Evolutionary conservation across 2,888 invertebrate species (phyloP).

Genomic region (Cryptocephalus moraei): DNA sequence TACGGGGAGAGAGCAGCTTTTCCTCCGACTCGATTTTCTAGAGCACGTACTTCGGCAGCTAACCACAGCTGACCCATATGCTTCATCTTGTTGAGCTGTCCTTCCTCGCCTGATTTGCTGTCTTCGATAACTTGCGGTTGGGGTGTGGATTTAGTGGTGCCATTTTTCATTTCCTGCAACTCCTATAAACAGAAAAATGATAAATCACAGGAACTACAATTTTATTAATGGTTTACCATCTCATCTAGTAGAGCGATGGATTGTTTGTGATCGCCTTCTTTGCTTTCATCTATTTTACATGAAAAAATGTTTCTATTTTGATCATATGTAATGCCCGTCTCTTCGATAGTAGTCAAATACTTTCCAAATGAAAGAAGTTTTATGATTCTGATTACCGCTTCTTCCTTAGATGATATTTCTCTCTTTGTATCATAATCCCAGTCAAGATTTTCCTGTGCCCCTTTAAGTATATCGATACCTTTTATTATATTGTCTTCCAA

Average conservation of each 20-base stretch:
- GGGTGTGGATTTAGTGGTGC: slow-evolving; percentile 11
- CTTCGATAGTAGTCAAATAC: slow-evolving; percentile 51
- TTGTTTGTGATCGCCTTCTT: slow-evolving; percentile 14
- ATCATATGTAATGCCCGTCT: slow-evolving; percentile 58
- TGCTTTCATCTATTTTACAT: slow-evolving; percentile 20
- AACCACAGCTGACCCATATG: slow-evolving; percentile 87
- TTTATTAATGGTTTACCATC: slow-evolving; percentile 13
- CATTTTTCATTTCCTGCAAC: slow-evolving; percentile 14
- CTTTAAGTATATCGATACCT: slow-evolving; percentile 46
- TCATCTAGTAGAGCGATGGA: slow-evolving; percentile 20
- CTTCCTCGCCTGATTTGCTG: too few relatives aligned
- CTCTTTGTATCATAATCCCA: slow-evolving; percentile 54
- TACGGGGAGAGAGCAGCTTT: slow-evolving; percentile 65
- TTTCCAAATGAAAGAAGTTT: slow-evolving; percentile 75
- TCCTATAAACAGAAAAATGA: slow-evolving; percentile 11
- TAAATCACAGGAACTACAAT: neutral
- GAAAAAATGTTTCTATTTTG: slow-evolving; percentile 32
- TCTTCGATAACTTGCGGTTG: too few relatives aligned
- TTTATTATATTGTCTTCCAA: slow-evolving; percentile 68
- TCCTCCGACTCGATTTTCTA: slow-evolving; percentile 61
- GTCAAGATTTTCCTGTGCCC: slow-evolving; percentile 57
- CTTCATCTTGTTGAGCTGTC: slow-evolving; percentile 53
- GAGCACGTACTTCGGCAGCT: slow-evolving; percentile 64
- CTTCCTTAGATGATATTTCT: slow-evolving; percentile 51
- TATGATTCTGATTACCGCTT: slow-evolving; percentile 62